Base-by-base conservation (phyloP, 2,113 vertebrate genomes). In the Calypte anna region DNA sequence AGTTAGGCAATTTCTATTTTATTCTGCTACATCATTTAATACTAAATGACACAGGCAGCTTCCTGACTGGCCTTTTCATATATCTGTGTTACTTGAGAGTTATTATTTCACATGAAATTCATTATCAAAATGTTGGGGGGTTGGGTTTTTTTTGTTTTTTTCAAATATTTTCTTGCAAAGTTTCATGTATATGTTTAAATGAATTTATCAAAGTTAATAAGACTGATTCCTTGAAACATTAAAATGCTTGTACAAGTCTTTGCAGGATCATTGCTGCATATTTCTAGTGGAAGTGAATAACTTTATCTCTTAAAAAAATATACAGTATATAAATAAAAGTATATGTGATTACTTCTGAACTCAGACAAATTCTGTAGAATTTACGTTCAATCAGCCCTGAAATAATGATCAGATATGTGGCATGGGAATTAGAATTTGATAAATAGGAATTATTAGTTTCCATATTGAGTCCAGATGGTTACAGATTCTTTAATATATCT, bases 391-490 rank as follows among this genome's bases (percentile, higher is more conserved):
- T 97, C 85, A 96, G 67, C 67, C 93, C 43, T 95, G 93, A 97
- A 96, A 95, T 95, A 85, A 48, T 86, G 88, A 94, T 97, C 96
- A 92, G 95, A 90, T 97, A 93, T 74, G 93, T 89, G 95, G 14
- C 57, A 93, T 95, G 74, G 64, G 76, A 96, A 97, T 94, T 97
- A 90, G 75, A 95, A 93, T 94, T 97, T 98, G 97, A 98, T 96
- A 98, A 98, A 97, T 97, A 57, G 88, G 91, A 85, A 91, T 92
- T 96, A 97, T 95, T 95, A 76, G 19, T 38, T 92, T 90, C 95
- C 97, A 96, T 96, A 97, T 93, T 97, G 97, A 93, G 96, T 96
- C 96, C 97, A 98, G 98, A 98, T 98, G 97, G 97, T 96, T 96
- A 93, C 73, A 96, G 58, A 91, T 94, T 95, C 88, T 93, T 96